A percentile compares a stretch with the other conserved stretches of the same genome.
Conservation (phyloP, 1,140 invertebrate species). For the Prorops nasuta region DNA sequence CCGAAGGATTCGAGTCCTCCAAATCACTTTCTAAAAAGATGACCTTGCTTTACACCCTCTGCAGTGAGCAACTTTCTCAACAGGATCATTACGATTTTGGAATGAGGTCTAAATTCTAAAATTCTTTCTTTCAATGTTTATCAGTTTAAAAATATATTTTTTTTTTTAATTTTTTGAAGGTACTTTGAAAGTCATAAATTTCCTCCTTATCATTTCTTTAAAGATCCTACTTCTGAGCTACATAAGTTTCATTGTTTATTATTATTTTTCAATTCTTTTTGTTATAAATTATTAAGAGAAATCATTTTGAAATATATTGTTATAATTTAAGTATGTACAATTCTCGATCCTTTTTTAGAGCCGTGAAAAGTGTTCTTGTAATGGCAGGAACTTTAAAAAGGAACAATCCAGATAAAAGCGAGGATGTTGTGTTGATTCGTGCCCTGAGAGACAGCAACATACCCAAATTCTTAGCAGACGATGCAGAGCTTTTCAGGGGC, state of each 20-base stretch:
- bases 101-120: too few species aligned
- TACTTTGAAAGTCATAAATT: neutral
- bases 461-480: conserved; percentile 86
- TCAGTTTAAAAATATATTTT: neutral
- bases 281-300: too few species aligned
- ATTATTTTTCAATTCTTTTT: too few species aligned
- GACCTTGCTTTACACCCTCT: conserved; percentile 89
- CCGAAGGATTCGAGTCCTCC: conserved; percentile 87
- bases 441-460: conserved; percentile 89
- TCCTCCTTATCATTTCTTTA: too few species aligned
- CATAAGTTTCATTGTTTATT: too few species aligned
- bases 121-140: too few species aligned
- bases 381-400: conserved; percentile 88
- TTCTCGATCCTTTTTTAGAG: conserved; percentile 32
- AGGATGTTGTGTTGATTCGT: conserved; percentile 76
- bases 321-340: neutral
- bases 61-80: conserved; percentile 87
- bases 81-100: conserved; percentile 94
- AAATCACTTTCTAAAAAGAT: conserved; percentile 85
- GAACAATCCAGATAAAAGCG: conserved; percentile 76
- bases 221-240: too few species aligned
- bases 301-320: too few species aligned
- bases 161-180: neutral
- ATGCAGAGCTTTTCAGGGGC: conserved; percentile 78
- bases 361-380: conserved; percentile 68